Percentiles rank a stretch among this genome's conserved stretches.
Evolutionary conservation across 1,140 invertebrate genomes (phyloP).

Genomic region (Oscheius sp.): DNA sequence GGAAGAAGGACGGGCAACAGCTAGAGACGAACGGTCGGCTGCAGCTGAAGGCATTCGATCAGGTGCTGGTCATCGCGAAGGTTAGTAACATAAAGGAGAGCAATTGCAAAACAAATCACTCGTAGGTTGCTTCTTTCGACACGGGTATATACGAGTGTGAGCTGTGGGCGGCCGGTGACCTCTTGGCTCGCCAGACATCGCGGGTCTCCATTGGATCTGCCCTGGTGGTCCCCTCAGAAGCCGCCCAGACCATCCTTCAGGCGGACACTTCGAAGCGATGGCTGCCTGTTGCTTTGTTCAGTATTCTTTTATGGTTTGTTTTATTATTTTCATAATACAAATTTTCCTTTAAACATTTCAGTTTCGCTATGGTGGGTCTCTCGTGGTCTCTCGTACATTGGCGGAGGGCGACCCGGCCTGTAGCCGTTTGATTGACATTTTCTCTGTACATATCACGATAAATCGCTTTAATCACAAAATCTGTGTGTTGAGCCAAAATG

Average conservation of each 20-base stretch:
- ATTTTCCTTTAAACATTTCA: no score
- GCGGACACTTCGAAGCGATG: no score
- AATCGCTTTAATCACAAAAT: neutral
- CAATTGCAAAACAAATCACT: neutral
- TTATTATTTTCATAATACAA: neutral
- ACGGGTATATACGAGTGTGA: constrained; percentile 2
- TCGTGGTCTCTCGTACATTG: neutral
- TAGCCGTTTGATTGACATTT: neutral
- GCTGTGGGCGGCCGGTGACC: constrained; percentile 9
- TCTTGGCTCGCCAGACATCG: neutral
- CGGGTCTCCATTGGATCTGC: neutral
- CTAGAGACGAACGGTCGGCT: neutral
- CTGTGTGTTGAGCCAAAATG: no score
- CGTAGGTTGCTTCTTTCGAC: neutral
- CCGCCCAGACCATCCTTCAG: neutral
- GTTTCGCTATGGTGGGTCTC: neutral
- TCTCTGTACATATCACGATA: neutral
- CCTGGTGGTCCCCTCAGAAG: neutral
- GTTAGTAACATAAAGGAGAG: neutral
- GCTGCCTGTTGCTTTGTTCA: no score
- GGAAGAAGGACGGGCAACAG: constrained; percentile 1
- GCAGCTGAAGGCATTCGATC: constrained; percentile 1
- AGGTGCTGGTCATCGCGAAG: constrained; percentile 8
- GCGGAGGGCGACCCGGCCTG: neutral
- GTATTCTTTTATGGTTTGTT: no score